Percentiles rank a stretch among this genome's conserved stretches.
Evolutionary conservation across 2,113 vertebrate species (phyloP).

Genomic region (Gyps fulvus): DNA sequence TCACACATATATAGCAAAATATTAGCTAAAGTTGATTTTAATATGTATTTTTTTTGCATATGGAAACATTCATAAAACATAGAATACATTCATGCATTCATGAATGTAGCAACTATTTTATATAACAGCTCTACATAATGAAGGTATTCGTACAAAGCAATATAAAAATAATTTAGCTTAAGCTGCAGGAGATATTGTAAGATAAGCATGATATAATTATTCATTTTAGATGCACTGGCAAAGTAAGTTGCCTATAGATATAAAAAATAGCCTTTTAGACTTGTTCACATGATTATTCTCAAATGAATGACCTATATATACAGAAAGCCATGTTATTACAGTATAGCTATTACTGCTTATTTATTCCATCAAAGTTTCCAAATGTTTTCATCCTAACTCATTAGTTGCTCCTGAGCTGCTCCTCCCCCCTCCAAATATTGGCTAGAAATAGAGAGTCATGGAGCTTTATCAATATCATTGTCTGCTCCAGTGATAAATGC

Average conservation of each 20-base stretch:
- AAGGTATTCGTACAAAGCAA: not conserved
- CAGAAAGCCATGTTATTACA: not conserved
- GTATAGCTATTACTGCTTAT: not conserved
- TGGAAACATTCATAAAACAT: not conserved
- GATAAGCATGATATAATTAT: not conserved
- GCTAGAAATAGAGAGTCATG: rapidly evolving
- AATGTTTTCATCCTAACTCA: not conserved
- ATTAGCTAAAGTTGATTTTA: not conserved
- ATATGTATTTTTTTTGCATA: not conserved
- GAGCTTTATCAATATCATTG: not conserved
- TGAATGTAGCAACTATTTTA: not conserved
- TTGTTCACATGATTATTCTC: not conserved
- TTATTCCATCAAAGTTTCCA: not conserved
- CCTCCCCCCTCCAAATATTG: not conserved
- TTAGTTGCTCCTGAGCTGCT: not conserved
- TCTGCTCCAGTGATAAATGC: not conserved
- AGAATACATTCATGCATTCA: not conserved
- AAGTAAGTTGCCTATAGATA: not conserved
- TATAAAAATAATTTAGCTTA: not conserved
- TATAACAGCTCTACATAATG: not conserved
- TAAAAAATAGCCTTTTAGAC: not conserved
- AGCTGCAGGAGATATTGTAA: not conserved
- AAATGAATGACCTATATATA: not conserved
- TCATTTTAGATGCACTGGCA: not conserved
- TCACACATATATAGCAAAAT: not conserved